These are phyloP conservation scores for Paratrypauchen microcephalus DNA, from an alignment of 2,797 vertebrate species.

Conservation along the genomic window DNA sequence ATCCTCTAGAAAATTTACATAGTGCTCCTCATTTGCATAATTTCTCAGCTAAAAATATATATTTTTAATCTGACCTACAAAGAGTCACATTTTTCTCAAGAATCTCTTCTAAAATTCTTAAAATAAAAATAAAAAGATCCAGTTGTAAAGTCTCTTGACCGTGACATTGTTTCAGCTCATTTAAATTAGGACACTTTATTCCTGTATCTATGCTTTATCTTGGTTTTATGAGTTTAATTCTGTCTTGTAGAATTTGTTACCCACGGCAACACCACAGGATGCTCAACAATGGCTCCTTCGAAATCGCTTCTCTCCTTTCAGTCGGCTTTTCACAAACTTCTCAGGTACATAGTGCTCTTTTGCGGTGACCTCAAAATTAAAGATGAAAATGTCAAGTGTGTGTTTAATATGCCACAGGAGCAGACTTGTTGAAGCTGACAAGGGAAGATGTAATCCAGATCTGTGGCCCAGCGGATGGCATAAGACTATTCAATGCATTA, in stretches of 20 bases:
- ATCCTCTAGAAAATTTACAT: too few relatives aligned
- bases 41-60: too few relatives aligned
- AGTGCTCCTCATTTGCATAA: too few relatives aligned
- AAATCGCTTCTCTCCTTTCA: slow-evolving; percentile 93
- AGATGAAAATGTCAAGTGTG: neutral
- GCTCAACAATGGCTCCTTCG: slow-evolving; percentile 96
- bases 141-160: too few relatives aligned
- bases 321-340: slow-evolving; percentile 93
- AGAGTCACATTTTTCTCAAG: too few relatives aligned
- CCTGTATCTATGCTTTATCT: neutral
- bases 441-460: slow-evolving; percentile 98
- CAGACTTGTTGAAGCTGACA: slow-evolving; percentile 92
- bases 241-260: slow-evolving; percentile 87
- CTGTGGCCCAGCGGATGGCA: slow-evolving; percentile 95
- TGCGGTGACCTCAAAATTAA: neutral
- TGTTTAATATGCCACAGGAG: slow-evolving; percentile 73
- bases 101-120: too few relatives aligned
- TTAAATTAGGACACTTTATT: neutral
- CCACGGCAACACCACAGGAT: slow-evolving; percentile 91
- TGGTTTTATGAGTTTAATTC: neutral
- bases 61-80: too few relatives aligned
- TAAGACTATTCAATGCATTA: slow-evolving; percentile 93
- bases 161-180: too few relatives aligned
- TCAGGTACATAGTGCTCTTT: slow-evolving; percentile 78
- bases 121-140: too few relatives aligned